Evolutionary conservation across 2,113 vertebrate genomes (phyloP).

Genomic region (Heptranchias perlo): DNA sequence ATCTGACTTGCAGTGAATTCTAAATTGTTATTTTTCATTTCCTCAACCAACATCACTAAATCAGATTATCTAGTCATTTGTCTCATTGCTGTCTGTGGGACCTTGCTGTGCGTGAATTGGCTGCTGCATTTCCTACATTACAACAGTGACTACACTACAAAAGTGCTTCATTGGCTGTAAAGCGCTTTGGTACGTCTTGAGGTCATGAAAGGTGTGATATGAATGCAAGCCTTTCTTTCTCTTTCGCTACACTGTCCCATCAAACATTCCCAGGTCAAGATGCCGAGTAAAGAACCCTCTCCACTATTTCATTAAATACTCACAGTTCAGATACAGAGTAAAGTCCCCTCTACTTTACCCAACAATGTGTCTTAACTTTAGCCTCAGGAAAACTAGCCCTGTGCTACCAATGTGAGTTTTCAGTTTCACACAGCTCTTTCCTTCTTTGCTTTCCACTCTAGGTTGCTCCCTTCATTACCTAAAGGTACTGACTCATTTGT

Average conservation of each 20-base stretch:
- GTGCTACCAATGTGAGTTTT: background rate
- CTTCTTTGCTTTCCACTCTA: background rate
- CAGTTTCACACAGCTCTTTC: background rate
- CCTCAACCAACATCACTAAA: background rate
- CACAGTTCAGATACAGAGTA: background rate
- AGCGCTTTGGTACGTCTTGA: background rate
- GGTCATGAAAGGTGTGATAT: background rate
- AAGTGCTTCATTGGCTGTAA: background rate
- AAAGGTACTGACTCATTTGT: background rate
- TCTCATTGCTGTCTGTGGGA: background rate
- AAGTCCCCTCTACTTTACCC: too few relatives aligned
- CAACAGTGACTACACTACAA: background rate
- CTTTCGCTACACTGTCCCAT: background rate
- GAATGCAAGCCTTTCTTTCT: background rate
- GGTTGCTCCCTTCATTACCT: background rate
- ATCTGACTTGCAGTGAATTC: background rate
- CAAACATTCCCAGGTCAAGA: background rate
- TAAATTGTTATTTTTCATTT: background rate
- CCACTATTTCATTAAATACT: background rate
- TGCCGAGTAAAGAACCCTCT: background rate
- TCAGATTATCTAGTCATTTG: background rate
- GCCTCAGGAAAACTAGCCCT: background rate
- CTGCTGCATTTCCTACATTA: background rate
- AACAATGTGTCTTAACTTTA: background rate
- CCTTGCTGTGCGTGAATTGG: background rate